phyloP scores from a whole-genome alignment of 2,888 invertebrate species.

The Rutpela maculata region DNA sequence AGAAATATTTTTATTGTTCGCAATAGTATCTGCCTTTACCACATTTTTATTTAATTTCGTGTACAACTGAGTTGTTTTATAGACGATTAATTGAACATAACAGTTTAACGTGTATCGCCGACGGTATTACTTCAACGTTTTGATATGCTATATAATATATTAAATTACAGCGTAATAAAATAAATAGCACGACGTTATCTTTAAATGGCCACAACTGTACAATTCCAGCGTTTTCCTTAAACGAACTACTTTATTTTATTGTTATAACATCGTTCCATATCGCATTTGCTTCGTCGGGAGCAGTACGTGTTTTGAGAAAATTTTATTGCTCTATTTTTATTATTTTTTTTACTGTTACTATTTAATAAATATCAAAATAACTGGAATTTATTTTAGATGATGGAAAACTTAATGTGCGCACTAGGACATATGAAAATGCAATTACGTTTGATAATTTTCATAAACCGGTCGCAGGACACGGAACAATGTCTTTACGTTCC shows the following conservation, averaged over 20 bases:
- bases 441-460: constrained; percentile 14
- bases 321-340: constrained; percentile 53
- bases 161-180: constrained; percentile 62
- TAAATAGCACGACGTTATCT: constrained; percentile 64
- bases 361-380: constrained; percentile 48
- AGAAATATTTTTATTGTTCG: too few species aligned
- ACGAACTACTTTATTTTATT: constrained; percentile 65
- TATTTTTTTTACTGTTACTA: constrained; percentile 49
- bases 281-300: constrained; percentile 55
- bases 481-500: neutral
- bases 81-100: constrained; percentile 50
- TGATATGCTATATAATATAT: constrained; percentile 59
- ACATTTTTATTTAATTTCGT: constrained; percentile 10
- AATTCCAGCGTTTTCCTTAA: constrained; percentile 62
- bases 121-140: constrained; percentile 60
- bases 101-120: constrained; percentile 46
- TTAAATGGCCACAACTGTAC: constrained; percentile 65
- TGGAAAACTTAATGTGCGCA: neutral
- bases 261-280: constrained; percentile 65
- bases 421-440: constrained; percentile 27
- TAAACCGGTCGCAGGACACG: neutral
- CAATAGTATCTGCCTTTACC: neutral
- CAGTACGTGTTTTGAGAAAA: constrained; percentile 54
- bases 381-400: constrained; percentile 10
- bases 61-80: constrained; percentile 35